phyloP scores from a whole-genome alignment of 2,888 invertebrate species.

The Habrosyne pyritoides region DNA sequence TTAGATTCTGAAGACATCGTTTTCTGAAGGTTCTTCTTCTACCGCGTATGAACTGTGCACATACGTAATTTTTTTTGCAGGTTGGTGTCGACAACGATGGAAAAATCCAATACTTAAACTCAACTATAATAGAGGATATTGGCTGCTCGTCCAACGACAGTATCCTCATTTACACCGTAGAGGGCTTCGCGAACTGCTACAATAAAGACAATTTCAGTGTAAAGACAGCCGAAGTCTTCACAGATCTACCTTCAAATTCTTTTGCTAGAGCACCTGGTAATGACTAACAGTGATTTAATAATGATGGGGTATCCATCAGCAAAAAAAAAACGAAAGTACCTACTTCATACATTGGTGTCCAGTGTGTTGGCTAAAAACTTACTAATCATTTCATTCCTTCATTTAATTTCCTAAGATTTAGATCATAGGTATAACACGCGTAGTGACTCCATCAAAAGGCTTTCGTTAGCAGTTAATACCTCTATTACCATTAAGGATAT shows the following conservation, averaged over 20 bases:
- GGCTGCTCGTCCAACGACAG: slow-evolving; percentile 80
- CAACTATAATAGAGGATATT: slow-evolving; percentile 72
- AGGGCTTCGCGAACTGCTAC: slow-evolving; percentile 83
- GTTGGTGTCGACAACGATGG: slow-evolving; percentile 86
- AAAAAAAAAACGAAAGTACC: no score
- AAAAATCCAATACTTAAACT: slow-evolving; percentile 85
- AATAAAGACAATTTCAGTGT: slow-evolving; percentile 78
- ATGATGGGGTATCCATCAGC: not conserved
- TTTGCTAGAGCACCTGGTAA: slow-evolving; percentile 87
- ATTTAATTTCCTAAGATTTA: no score
- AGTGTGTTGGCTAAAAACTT: no score
- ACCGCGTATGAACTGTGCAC: no score
- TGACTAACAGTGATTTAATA: slow-evolving; percentile 8
- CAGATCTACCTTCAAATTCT: slow-evolving; percentile 87
- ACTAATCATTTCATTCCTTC: no score
- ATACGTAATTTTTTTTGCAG: slow-evolving; percentile 43
- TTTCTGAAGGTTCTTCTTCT: no score
- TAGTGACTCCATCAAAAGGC: no score
- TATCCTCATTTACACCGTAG: slow-evolving; percentile 49
- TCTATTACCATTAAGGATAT: no score
- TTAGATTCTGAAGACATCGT: no score
- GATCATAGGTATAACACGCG: no score
- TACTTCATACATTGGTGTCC: no score
- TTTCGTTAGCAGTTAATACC: no score
- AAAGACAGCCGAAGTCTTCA: slow-evolving; percentile 72